Conservation (phyloP, 2,113 vertebrate genomes). For the Cranoglanis bouderius region DNA sequence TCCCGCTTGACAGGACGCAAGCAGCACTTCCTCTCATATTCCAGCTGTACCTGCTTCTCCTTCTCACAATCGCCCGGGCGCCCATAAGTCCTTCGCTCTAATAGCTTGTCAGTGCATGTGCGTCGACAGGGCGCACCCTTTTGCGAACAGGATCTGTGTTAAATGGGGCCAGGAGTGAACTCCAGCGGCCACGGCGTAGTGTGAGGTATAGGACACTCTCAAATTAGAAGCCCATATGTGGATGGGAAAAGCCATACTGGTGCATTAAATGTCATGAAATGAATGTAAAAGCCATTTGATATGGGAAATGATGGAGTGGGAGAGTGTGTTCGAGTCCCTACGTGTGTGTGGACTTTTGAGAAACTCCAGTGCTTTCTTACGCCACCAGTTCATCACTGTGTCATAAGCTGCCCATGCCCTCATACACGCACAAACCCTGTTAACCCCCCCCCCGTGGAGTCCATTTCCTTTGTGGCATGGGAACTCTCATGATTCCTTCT, state of each 20-base stretch:
- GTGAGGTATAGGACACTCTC: conserved; percentile 7
- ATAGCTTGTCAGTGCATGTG: conserved; percentile 38
- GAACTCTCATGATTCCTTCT: conserved; percentile 68
- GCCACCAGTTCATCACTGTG: conserved; percentile 25
- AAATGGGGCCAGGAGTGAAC: neutral
- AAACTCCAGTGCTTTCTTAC: conserved; percentile 5
- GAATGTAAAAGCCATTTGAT: conserved; percentile 57
- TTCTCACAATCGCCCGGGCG: conserved; percentile 33
- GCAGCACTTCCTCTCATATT: conserved; percentile 48
- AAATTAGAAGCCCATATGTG: conserved; percentile 47
- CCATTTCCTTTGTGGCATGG: conserved; percentile 80
- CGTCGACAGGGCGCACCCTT: neutral
- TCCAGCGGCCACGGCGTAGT: neutral
- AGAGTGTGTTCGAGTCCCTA: conserved; percentile 8
- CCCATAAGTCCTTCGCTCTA: conserved; percentile 34
- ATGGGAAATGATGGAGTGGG: conserved; percentile 47
- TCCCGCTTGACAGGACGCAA: conserved; percentile 35
- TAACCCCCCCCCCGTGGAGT: conserved; percentile 68
- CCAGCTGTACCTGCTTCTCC: conserved; percentile 51
- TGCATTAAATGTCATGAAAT: conserved; percentile 49
- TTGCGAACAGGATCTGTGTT: conserved; percentile 11
- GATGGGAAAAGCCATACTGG: conserved; percentile 28
- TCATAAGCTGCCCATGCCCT: conserved; percentile 34
- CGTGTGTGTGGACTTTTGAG: conserved; percentile 6
- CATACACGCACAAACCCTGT: conserved; percentile 45